Evolutionary conservation across 2,797 vertebrate genomes (phyloP).

Genomic region (Melanotaenia nigrans): DNA sequence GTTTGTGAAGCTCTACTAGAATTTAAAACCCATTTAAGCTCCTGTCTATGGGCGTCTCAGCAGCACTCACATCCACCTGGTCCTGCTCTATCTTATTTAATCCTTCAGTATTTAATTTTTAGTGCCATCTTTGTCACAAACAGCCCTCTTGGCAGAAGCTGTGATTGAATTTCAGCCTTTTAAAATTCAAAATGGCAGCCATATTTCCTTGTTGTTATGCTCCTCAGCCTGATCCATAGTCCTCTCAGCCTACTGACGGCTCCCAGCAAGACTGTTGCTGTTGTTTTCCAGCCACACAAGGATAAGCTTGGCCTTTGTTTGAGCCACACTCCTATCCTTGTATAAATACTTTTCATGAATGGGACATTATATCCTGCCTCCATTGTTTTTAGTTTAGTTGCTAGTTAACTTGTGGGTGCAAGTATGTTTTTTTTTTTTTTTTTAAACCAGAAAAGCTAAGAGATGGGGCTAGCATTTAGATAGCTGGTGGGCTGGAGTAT

Average conservation of each 20-base stretch:
- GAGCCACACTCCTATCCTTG: conserved; percentile 31
- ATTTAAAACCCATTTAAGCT: conserved; percentile 36
- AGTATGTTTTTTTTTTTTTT: conserved; percentile 24
- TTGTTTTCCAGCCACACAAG: conserved; percentile 53
- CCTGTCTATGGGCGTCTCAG: conserved; percentile 23
- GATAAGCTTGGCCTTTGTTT: conserved; percentile 63
- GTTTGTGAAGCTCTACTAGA: conserved; percentile 16
- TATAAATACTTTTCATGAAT: conserved; percentile 59
- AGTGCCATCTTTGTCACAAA: conserved; percentile 9
- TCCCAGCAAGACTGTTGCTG: conserved; percentile 45
- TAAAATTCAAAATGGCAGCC: conserved; percentile 20
- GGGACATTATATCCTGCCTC: conserved; percentile 58
- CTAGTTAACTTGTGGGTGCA: conserved; percentile 28
- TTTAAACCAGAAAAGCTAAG: conserved; percentile 1
- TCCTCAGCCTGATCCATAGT: conserved; percentile 15
- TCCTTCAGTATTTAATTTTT: conserved; percentile 19
- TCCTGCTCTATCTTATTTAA: conserved; percentile 28
- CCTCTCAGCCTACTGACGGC: conserved; percentile 40
- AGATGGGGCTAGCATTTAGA: conserved; percentile 38
- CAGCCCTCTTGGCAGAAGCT: neutral
- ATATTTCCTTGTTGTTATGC: conserved; percentile 39
- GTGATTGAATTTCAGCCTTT: conserved; percentile 16
- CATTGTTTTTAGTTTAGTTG: conserved; percentile 46
- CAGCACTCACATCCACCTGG: conserved; percentile 23
- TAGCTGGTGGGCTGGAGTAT: conserved; percentile 46